These are phyloP conservation scores for Brachirus orientalis DNA, from an alignment of 2,113 vertebrate species.

Conservation along the genomic window DNA sequence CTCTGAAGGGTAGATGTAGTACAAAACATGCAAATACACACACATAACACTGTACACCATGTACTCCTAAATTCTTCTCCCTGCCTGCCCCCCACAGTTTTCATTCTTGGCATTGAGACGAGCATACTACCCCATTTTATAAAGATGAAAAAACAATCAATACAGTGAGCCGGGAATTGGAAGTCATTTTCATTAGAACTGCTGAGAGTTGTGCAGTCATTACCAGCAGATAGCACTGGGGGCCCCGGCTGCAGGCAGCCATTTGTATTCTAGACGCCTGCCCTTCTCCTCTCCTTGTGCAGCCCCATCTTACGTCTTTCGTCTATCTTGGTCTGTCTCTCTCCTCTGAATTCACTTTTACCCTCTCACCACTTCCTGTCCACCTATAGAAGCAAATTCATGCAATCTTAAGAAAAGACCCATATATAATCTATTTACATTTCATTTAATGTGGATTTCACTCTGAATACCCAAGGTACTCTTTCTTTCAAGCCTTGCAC, in stretches of 20 bases:
- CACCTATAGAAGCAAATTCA: slow-evolving; percentile 43
- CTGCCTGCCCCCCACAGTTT: slow-evolving; percentile 23
- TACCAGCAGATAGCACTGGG: slow-evolving; percentile 73
- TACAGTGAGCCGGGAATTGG: slow-evolving; percentile 81
- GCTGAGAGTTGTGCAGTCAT: slow-evolving; percentile 78
- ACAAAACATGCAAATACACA: slow-evolving; percentile 18
- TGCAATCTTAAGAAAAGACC: slow-evolving; percentile 8
- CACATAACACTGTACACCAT: not conserved
- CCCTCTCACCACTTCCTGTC: slow-evolving; percentile 26
- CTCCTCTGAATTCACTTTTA: slow-evolving; percentile 27
- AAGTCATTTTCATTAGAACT: slow-evolving; percentile 84
- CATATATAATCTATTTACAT: slow-evolving; percentile 53
- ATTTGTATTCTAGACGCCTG: slow-evolving; percentile 80
- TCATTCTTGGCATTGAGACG: slow-evolving; percentile 65
- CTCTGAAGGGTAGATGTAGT: slow-evolving; percentile 18
- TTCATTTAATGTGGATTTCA: slow-evolving; percentile 31
- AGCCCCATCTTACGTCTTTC: slow-evolving; percentile 53
- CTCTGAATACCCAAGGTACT: not conserved
- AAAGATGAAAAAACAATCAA: slow-evolving; percentile 85
- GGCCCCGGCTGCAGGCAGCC: slow-evolving; percentile 60
- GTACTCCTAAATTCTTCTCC: slow-evolving; percentile 3
- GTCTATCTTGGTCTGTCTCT: slow-evolving; percentile 51
- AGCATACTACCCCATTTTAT: slow-evolving; percentile 73
- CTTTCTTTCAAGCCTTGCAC: slow-evolving; percentile 14
- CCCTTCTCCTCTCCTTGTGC: slow-evolving; percentile 73